phyloP scores from a whole-genome alignment of 2,797 vertebrate species.

The Tangara arthus region DNA sequence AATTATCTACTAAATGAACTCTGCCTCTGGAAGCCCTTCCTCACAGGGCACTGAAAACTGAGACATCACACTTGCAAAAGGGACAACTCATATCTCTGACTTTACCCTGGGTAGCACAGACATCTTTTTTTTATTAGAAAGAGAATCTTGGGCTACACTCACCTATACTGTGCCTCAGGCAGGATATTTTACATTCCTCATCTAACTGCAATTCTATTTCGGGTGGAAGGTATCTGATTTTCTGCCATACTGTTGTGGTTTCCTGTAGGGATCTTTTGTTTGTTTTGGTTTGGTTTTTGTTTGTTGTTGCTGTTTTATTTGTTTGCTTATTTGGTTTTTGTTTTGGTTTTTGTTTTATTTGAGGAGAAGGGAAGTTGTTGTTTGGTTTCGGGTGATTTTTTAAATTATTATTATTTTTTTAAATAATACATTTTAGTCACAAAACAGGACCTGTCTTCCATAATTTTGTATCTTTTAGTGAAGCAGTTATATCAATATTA shows the following conservation, averaged over 20 bases:
- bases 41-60: not conserved
- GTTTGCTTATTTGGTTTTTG: not conserved
- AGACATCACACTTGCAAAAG: not conserved
- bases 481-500: not conserved
- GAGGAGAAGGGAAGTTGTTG: rapidly evolving
- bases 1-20: not conserved
- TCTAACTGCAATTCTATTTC: not conserved
- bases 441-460: not conserved
- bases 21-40: not conserved
- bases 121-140: not conserved
- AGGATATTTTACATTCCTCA: not conserved
- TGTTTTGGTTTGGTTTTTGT: not conserved
- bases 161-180: not conserved
- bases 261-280: rapidly evolving
- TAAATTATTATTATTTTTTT: not conserved
- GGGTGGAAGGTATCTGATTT: not conserved
- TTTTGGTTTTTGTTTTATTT: not conserved
- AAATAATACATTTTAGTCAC: not conserved
- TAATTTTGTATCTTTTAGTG: not conserved
- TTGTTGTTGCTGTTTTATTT: not conserved
- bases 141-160: not conserved
- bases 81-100: rapidly evolving
- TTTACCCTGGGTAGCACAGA: not conserved
- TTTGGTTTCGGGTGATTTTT: not conserved
- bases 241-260: not conserved